Base-by-base conservation (phyloP, 1,140 invertebrate genomes). In the Drosophila jambulina region DNA sequence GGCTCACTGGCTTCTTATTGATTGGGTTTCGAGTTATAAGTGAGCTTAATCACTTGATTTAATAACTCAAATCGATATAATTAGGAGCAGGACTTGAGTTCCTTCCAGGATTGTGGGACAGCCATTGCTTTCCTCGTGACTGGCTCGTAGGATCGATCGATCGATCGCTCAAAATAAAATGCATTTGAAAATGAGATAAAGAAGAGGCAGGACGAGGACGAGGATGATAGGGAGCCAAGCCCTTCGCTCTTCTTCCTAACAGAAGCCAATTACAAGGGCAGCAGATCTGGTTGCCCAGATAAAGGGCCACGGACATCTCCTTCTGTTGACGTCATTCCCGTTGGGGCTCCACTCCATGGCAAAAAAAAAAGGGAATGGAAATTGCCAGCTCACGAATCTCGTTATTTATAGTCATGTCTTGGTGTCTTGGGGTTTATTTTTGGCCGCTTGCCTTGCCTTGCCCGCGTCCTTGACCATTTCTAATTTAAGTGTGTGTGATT, bases 381-480 rank as follows among this genome's bases (percentile, higher is more conserved):
- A 75, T 53, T 51, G 62, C 72, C 74, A 65, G 72, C 71, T 76
- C 74, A 77, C 75, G 75, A 77, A 45, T 32, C 72, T 59, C 29
- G 74, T 76, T 77, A 77, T 77, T 77, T 77, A 77, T 77, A 77
- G 75, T 34, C 48, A 5, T 27, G 42, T 43, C 19, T 48, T 48
- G 45, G 43, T 21, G 45, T 46, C 45, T 40, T 13, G 38, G 38
- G 62, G 61, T 67, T 76, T 77, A 77, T 77, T 77, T 77, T 77
- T 76, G 72, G 48, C 23, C 70, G 57, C 21, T 29, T 49, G 46
- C 21, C 27, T 49, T 29, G n/a, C 40, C n/a, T 19, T 10, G 45
- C 48, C 25, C 17, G 25, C 74, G 75, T 77, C 75, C 74, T 77
- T 77, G 74, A 77, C 74, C 63, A 77, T 54, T 77, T 77, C 62